A percentile compares a stretch with the other conserved stretches of the same genome.
phyloP scores from a whole-genome alignment of 2,888 invertebrate species.

The Lithophane semibrunnea region DNA sequence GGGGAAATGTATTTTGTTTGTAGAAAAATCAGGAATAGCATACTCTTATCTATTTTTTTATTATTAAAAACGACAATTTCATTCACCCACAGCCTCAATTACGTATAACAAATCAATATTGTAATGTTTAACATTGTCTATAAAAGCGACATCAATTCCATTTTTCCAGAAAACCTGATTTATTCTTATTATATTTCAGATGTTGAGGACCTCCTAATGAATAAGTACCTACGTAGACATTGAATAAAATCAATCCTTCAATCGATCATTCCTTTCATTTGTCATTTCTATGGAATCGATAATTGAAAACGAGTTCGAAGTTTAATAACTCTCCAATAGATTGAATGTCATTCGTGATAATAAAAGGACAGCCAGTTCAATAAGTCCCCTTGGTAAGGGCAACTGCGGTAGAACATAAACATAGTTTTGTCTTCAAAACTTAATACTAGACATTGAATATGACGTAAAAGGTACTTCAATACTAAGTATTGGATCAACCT shows the following conservation, averaged over 20 bases:
- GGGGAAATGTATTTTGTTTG: neutral
- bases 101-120: neutral
- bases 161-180: neutral
- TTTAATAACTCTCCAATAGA: conserved; percentile 41
- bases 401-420: conserved; percentile 28
- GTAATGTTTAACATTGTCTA: neutral
- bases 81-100: neutral
- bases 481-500: conserved; percentile 14
- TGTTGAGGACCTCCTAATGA: neutral
- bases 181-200: neutral
- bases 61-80: neutral
- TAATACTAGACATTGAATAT: neutral
- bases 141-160: neutral
- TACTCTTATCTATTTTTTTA: neutral
- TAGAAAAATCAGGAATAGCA: too few relatives aligned
- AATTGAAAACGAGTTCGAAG: conserved; percentile 42
- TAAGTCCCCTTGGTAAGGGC: conserved; percentile 5
- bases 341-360: conserved; percentile 37
- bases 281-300: conserved; percentile 38
- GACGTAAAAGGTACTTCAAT: conserved; percentile 3
- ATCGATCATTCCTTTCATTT: conserved; percentile 46
- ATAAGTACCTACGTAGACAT: neutral
- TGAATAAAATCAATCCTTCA: conserved; percentile 41
- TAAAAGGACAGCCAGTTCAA: conserved; percentile 16
- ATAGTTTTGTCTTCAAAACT: conserved; percentile 31